These are phyloP conservation scores for Spisula solida DNA, from an alignment of 2,888 invertebrate genomes.

Conservation along the genomic window DNA sequence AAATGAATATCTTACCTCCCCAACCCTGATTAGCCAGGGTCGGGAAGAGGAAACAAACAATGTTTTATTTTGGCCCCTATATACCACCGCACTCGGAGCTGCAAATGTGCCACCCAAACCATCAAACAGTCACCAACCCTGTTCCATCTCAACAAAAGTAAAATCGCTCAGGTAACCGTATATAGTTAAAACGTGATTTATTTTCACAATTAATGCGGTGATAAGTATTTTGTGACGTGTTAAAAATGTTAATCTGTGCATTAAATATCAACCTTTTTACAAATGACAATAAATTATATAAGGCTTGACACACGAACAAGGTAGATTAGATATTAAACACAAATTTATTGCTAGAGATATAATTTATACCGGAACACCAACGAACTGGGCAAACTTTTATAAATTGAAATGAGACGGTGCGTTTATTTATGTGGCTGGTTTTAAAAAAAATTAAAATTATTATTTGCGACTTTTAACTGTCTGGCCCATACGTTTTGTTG, in stretches of 20 bases:
- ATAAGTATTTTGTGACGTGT: slow-evolving; percentile 40
- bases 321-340: slow-evolving; percentile 59
- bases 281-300: slow-evolving; percentile 55
- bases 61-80: too few species aligned
- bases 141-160: background rate
- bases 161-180: slow-evolving; percentile 22
- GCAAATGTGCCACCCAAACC: background rate
- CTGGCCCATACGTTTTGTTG: too few species aligned
- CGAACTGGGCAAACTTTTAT: slow-evolving; percentile 26
- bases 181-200: slow-evolving; percentile 51
- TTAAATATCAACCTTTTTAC: slow-evolving; percentile 50
- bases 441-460: too few species aligned
- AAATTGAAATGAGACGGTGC: background rate
- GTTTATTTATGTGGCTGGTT: background rate
- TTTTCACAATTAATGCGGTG: slow-evolving; percentile 42
- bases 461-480: too few species aligned
- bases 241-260: slow-evolving; percentile 57
- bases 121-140: background rate
- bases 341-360: slow-evolving; percentile 47
- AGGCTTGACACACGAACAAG: slow-evolving; percentile 48
- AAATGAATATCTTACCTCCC: too few species aligned
- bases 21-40: too few species aligned
- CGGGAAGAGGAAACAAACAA: too few species aligned
- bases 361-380: slow-evolving; percentile 63
- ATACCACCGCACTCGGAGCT: background rate